Evolutionary conservation across 2,888 invertebrate species (phyloP).

Genomic region (Apotomis betuletana): DNA sequence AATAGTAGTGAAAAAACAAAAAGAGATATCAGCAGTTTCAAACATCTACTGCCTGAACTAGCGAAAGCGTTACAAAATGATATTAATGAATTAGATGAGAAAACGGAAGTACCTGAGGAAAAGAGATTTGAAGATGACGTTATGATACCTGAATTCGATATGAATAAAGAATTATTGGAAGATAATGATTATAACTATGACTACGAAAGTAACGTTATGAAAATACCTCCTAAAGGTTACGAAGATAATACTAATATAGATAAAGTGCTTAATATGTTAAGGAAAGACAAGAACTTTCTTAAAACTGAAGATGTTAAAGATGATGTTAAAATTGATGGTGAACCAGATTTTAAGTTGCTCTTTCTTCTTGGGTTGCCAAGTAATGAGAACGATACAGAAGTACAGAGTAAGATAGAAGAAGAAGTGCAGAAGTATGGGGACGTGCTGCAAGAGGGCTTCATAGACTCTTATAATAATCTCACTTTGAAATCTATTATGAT

Average conservation of each 20-base stretch:
- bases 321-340: constrained; percentile 48
- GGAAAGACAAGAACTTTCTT: constrained; percentile 56
- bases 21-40: constrained; percentile 64
- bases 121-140: constrained; percentile 67
- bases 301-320: constrained; percentile 45
- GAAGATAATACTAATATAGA: constrained; percentile 63
- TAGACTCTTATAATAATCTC: constrained; percentile 93
- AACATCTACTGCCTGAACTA: constrained; percentile 65
- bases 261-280: constrained; percentile 60
- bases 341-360: constrained; percentile 67
- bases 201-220: constrained; percentile 75
- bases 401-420: constrained; percentile 85
- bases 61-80: constrained; percentile 67
- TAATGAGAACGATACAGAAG: constrained; percentile 82
- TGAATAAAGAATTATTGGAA: constrained; percentile 69
- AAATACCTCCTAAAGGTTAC: constrained; percentile 72
- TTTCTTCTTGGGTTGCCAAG: constrained; percentile 85
- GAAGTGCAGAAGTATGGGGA: constrained; percentile 88
- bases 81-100: constrained; percentile 53
- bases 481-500: constrained; percentile 93
- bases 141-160: constrained; percentile 72
- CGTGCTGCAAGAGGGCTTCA: constrained; percentile 91
- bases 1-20: constrained; percentile 55
- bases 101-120: constrained; percentile 60
- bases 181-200: constrained; percentile 62